Evolutionary conservation across 2,888 invertebrate species (phyloP), one percentile per base, ranked within the genome.

Genomic region (Dorcus parallelipipedus): DNA sequence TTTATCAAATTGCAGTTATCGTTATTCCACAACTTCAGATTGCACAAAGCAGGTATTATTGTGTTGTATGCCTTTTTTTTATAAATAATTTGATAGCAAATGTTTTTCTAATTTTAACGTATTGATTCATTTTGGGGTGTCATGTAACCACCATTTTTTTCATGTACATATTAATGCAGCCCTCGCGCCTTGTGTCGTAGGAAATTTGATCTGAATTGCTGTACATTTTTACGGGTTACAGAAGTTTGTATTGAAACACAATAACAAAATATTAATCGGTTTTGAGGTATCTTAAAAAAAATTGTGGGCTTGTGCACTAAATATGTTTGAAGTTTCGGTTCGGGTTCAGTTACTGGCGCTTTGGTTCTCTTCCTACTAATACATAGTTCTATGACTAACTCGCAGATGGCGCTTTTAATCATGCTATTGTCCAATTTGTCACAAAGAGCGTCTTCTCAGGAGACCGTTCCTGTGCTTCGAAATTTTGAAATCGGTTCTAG

Each of bases 341-440:
- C 76, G 77, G 76, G 77, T 77, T 77, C 76, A 69, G 63, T 62
- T 69, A 70, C 73, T 72, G 74, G 73, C 74, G 73, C 73, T 73
- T 74, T 74, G 72, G 73, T 73, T 72, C 69, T 69, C 62, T 58
- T 49, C 52, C 40, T 49, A 49, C 49, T 49, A 49, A 49, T 49
- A 38, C 33, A 38, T 49, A 49, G 49, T 26, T 54, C 47, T 50
- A 17, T 54, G 49, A 54, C 57, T 57, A 57, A 57, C 47, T 20
- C 50, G 54, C 57, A 52, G 58, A 57, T 54, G 54, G 60, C 54
- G 59, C 60, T 57, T 59, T 56, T 39, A 58, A 41, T 59, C 58
- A 56, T 53, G 58, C 59, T 62, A 60, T 54, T 54, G 23, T 58
- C 53, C 53, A 43, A 50, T 42, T 20, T 45, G 42, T 54, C 48